A percentile compares a stretch with the other conserved stretches of the same genome.
Conservation (phyloP, 2,888 invertebrate species). For the Nebria brevicollis region DNA sequence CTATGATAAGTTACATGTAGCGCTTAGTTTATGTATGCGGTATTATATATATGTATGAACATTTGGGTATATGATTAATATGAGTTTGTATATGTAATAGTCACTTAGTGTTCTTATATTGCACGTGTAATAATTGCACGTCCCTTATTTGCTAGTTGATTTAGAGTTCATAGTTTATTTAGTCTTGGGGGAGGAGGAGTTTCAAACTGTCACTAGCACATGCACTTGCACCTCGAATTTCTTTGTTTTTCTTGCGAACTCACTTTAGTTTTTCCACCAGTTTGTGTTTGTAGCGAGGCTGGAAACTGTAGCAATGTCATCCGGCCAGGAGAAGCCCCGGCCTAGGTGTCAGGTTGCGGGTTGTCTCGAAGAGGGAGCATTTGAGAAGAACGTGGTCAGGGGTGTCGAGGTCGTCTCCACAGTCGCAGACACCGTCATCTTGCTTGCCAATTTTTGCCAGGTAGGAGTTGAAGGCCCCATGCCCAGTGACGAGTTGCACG, state of each 20-base stretch:
- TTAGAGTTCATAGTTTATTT: too few species aligned
- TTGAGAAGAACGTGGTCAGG: constrained; percentile 58
- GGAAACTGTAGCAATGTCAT: background rate
- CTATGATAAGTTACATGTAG: too few species aligned
- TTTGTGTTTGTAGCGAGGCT: background rate
- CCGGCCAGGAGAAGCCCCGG: background rate
- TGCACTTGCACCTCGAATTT: constrained; percentile 12
- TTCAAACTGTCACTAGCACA: too few species aligned
- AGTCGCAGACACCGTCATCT: constrained; percentile 57
- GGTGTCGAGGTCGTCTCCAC: constrained; percentile 51
- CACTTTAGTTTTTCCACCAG: background rate
- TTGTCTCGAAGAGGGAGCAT: constrained; percentile 57
- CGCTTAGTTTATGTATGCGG: too few species aligned
- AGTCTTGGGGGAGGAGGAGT: constrained; percentile 22
- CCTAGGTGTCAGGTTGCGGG: background rate
- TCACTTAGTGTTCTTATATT: too few species aligned
- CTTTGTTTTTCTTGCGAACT: background rate
- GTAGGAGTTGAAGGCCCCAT: constrained; percentile 32
- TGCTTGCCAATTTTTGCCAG: constrained; percentile 50
- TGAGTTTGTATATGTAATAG: too few species aligned
- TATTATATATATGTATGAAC: too few species aligned
- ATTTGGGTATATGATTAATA: too few species aligned
- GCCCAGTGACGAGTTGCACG: constrained; percentile 38
- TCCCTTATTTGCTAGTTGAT: too few species aligned
- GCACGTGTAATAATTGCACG: too few species aligned